These are phyloP conservation scores for Folsomia manolachei DNA, from an alignment of 2,888 invertebrate species.

Conservation along the genomic window DNA sequence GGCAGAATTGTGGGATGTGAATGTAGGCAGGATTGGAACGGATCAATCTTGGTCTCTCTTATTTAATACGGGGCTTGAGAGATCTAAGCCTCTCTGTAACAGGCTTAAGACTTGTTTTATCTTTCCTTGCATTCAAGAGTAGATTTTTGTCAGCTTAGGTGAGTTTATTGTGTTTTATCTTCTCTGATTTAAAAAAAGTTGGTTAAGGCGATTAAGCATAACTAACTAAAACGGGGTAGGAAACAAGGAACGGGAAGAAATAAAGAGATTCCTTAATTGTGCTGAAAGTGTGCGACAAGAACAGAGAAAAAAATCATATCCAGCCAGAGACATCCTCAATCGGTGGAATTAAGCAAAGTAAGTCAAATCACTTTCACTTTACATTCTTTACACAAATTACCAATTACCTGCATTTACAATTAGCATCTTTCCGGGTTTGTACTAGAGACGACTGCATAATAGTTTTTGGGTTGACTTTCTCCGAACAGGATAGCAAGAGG, in stretches of 20 bases:
- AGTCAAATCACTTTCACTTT: slow-evolving; percentile 12
- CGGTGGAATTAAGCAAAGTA: slow-evolving; percentile 17
- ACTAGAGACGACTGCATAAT: not conserved
- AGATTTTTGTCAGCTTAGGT: slow-evolving; percentile 54
- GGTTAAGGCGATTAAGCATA: slow-evolving; percentile 51
- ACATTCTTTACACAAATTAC: not conserved
- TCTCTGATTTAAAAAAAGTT: slow-evolving; percentile 52
- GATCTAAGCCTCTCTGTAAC: slow-evolving; percentile 53
- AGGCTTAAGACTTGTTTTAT: slow-evolving; percentile 54
- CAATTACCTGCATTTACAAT: not conserved
- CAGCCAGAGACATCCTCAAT: not conserved
- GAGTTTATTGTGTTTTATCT: slow-evolving; percentile 54
- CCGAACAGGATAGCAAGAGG: not conserved
- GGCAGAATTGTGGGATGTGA: not conserved
- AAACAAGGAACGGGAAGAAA: not conserved
- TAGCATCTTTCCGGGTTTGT: not conserved
- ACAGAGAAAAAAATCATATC: not conserved
- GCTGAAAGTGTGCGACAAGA: slow-evolving; percentile 10
- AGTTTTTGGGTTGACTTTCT: not conserved
- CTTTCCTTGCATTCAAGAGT: slow-evolving; percentile 53
- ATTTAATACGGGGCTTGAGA: slow-evolving; percentile 53
- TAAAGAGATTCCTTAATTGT: not conserved
- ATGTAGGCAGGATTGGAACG: slow-evolving; percentile 50
- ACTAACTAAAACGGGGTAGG: slow-evolving; percentile 23
- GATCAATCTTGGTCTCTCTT: slow-evolving; percentile 54